Conservation (phyloP, 2,888 invertebrate genomes). For the Cryptus armator region DNA sequence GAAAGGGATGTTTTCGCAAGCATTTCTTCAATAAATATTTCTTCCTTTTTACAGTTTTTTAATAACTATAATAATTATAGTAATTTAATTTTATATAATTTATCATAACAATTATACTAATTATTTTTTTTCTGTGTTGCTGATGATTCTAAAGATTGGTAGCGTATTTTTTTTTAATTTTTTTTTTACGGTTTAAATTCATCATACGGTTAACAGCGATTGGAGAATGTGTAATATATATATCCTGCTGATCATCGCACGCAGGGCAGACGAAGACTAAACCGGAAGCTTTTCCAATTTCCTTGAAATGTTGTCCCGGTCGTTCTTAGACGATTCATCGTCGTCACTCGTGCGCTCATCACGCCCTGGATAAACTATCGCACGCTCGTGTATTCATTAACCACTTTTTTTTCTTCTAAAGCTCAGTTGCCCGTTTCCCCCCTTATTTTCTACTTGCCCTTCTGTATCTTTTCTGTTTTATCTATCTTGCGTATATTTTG, state of each 20-base stretch:
- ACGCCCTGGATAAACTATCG: conserved; percentile 39
- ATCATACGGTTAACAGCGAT: background rate
- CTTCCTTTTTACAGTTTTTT: too few relatives aligned
- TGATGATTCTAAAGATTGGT: too few relatives aligned
- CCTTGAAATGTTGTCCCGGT: conserved; percentile 30
- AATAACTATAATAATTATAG: too few relatives aligned
- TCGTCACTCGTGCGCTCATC: conserved; percentile 37
- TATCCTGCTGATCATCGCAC: conserved; percentile 1
- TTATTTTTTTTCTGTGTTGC: too few relatives aligned
- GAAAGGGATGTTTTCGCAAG: too few relatives aligned
- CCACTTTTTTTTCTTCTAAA: conserved; percentile 24
- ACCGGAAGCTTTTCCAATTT: conserved; percentile 60
- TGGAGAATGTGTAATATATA: background rate
- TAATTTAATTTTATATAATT: too few relatives aligned
- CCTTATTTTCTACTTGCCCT: conserved; percentile 31
- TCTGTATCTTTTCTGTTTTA: conserved; percentile 59
- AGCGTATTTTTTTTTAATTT: too few relatives aligned
- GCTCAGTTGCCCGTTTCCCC: conserved; percentile 19
- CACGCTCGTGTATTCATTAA: conserved; percentile 57
- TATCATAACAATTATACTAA: too few relatives aligned
- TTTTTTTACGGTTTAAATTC: background rate
- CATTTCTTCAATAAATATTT: too few relatives aligned
- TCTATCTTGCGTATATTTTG: conserved; percentile 49
- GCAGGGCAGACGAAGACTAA: background rate
- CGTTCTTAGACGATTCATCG: conserved; percentile 22